Evolutionary conservation across 2,797 vertebrate species (phyloP).

Genomic region (Pipistrellus kuhlii): DNA sequence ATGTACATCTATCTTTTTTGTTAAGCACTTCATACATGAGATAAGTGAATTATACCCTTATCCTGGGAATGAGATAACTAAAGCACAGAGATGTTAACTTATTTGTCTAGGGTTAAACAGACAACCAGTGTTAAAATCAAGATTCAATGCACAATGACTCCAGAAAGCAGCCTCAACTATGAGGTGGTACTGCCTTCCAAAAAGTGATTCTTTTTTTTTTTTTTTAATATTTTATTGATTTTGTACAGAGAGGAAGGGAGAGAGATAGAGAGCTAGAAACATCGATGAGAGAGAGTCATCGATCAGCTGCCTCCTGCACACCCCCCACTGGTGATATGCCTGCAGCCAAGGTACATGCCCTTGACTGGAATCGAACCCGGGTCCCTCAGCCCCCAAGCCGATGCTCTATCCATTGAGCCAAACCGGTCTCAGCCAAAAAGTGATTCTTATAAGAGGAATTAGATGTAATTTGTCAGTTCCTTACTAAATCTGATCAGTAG

Average conservation of each 20-base stretch:
- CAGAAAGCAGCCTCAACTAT: neutral
- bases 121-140: neutral
- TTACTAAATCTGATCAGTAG: neutral
- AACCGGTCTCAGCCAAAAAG: too few species aligned
- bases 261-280: too few species aligned
- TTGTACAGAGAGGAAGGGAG: too few species aligned
- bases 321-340: too few species aligned
- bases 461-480: neutral
- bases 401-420: too few species aligned
- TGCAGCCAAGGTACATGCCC: too few species aligned
- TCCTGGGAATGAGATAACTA: neutral
- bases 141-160: neutral
- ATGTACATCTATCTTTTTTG: neutral
- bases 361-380: too few species aligned
- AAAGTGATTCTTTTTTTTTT: neutral
- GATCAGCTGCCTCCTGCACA: too few species aligned
- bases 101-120: neutral
- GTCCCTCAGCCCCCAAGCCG: too few species aligned
- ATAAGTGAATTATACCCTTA: slow-evolving; percentile 18
- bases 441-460: neutral
- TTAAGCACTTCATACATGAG: neutral
- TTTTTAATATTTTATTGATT: too few species aligned
- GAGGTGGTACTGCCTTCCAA: neutral
- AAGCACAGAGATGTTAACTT: neutral
- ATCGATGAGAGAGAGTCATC: too few species aligned